Evolutionary conservation across 2,888 invertebrate genomes (phyloP), one percentile per base, ranked within the genome.

Genomic region (Oxystoma pomonae): DNA sequence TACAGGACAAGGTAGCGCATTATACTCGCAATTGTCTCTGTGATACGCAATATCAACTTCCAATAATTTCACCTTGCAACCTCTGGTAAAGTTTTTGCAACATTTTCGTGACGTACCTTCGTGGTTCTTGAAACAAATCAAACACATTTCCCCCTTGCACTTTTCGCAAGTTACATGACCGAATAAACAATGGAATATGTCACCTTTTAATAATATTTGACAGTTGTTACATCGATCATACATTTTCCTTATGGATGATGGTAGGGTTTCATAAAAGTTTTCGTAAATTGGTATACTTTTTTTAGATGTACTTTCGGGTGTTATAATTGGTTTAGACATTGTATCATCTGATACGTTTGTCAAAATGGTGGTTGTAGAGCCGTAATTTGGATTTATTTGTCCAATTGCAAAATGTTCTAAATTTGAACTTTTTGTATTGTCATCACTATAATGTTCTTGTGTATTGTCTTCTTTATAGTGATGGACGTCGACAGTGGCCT

Each of bases 21-120:
- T 74, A 62, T 68, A 76, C 62, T 68, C 67, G 58, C 75, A 76
- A 59, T 75, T 71, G 16, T 67, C 65, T 68, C 73, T 70, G 62
- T 76, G 76, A 18, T 65, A 65, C 55, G 68, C 66, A 3, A 70
- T 58, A 17, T 71, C 68, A 17, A 63, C 64, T 17, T 61, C 65
- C 3, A 62, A 19, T n/a, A 75, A 67, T 52, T 70, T 63, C 21
- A 66, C 63, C 18, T 68, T 68, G 62, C 76, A 76, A 12, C 76
- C 75, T 65, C 65, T 71, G 0, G 60, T 50, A 59, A 69, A 70
- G 56, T 75, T 75, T 62, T 71, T 72, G 65, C 76, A 76, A 17
- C 68, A 63, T 7, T 65, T 69, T 57, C 68, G 69, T 1, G 73
- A 69, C 20, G 69, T 66, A 17, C 64, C 69, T 19, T 69, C 72